Evolutionary conservation across 1,140 invertebrate genomes (phyloP).

Genomic region (Caenorhabditis briggsae): DNA sequence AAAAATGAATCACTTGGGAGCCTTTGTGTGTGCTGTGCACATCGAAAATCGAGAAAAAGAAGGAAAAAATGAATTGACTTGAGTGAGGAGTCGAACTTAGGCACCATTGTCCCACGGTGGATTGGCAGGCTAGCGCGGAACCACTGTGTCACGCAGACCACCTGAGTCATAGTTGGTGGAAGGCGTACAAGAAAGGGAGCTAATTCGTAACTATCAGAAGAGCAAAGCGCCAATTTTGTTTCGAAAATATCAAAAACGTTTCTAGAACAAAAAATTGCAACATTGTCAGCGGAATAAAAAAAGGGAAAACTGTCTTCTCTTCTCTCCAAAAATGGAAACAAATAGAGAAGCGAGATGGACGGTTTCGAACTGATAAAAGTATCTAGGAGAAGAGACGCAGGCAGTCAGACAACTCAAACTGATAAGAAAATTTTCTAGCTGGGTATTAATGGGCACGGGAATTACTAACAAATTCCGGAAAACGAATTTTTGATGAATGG

Average conservation of each 20-base stretch:
- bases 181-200: background rate
- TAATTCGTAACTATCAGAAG: background rate
- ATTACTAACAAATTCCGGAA: too few species aligned
- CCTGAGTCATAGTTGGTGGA: too few species aligned
- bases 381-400: background rate
- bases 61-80: too few species aligned
- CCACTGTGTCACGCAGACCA: too few species aligned
- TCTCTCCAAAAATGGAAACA: background rate
- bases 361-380: slow-evolving; percentile 10
- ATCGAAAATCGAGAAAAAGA: background rate
- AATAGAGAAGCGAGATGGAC: background rate
- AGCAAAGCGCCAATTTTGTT: background rate
- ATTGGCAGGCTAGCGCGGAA: too few species aligned
- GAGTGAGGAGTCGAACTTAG: too few species aligned
- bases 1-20: slow-evolving; percentile 54
- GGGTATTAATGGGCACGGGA: too few species aligned
- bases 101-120: too few species aligned
- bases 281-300: too few species aligned
- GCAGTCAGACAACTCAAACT: background rate
- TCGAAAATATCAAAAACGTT: too few species aligned
- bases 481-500: too few species aligned
- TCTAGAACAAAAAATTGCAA: background rate
- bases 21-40: background rate
- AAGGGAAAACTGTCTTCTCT: too few species aligned
- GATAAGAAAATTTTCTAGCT: background rate